phyloP scores from a whole-genome alignment of 2,113 vertebrate species.

The Oncorhynchus kisutch region DNA sequence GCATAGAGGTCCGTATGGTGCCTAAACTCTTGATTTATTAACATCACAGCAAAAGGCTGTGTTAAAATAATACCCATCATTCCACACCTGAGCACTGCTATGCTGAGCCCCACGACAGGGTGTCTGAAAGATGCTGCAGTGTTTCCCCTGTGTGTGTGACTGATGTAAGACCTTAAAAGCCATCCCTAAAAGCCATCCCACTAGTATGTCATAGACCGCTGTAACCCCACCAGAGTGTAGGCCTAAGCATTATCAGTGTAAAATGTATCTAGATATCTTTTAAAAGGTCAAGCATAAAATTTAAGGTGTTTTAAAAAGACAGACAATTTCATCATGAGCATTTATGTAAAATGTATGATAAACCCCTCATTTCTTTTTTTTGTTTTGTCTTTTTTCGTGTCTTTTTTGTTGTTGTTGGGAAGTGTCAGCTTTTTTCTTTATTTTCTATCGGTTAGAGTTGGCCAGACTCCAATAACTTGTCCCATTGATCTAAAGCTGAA shows the following conservation, averaged over 20 bases:
- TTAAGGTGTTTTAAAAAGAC: neutral
- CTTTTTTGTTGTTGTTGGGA: conserved; percentile 19
- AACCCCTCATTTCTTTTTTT: conserved; percentile 3
- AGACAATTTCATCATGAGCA: conserved; percentile 1
- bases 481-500: conserved; percentile 79
- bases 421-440: conserved; percentile 65
- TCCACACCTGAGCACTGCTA: conserved; percentile 10
- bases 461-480: conserved; percentile 81
- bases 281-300: neutral
- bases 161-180: conserved; percentile 22
- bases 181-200: conserved; percentile 24
- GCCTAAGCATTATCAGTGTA: no score
- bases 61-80: conserved; percentile 38
- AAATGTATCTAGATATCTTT: neutral
- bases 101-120: conserved; percentile 24
- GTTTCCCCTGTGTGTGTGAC: conserved; percentile 13
- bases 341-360: conserved; percentile 47
- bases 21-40: conserved; percentile 33
- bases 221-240: neutral
- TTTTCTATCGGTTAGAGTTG: conserved; percentile 72
- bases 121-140: conserved; percentile 28
- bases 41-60: conserved; percentile 14
- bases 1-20: neutral
- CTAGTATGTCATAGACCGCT: conserved; percentile 21
- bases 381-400: conserved; percentile 42